phyloP scores from a whole-genome alignment of 2,888 invertebrate species.

The Apoda limacodes region DNA sequence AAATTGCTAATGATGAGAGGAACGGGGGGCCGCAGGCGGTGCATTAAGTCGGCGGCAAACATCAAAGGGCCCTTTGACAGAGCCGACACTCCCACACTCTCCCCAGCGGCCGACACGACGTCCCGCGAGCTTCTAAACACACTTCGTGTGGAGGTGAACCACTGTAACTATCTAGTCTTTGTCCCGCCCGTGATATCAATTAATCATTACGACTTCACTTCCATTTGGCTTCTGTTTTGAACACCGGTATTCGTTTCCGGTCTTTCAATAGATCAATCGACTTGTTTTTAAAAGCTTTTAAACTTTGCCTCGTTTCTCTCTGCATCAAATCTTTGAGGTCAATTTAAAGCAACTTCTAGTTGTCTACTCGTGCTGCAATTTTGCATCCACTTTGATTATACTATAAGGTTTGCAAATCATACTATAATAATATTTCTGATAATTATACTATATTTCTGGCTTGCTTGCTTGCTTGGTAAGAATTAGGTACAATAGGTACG shows the following conservation, averaged over 20 bases:
- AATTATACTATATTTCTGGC: no score
- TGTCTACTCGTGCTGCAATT: no score
- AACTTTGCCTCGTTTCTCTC: conserved; percentile 17
- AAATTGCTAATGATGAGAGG: conserved; percentile 69
- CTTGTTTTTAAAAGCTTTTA: no score
- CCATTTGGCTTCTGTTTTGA: conserved; percentile 34
- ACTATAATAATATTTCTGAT: no score
- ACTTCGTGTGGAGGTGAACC: conserved; percentile 12
- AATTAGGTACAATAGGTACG: no score
- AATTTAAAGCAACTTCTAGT: no score
- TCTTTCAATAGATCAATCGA: no score
- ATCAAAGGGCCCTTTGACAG: conserved; percentile 69
- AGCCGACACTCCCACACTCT: conserved; percentile 63
- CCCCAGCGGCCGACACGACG: conserved; percentile 22
- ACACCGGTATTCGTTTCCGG: conserved; percentile 24
- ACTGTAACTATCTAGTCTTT: conserved; percentile 8
- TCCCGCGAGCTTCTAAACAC: conserved; percentile 29
- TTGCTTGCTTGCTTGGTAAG: no score
- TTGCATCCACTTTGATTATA: no score
- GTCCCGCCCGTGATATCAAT: conserved; percentile 39
- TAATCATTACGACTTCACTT: conserved; percentile 36
- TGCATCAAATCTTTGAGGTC: conserved; percentile 12
- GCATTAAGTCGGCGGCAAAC: conserved; percentile 70
- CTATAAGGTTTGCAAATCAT: no score
- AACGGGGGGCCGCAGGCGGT: conserved; percentile 63